A percentile compares a stretch with the other conserved stretches of the same genome.
Conservation (phyloP, 2,797 vertebrate species). For the Rousettus madagascariensis region DNA sequence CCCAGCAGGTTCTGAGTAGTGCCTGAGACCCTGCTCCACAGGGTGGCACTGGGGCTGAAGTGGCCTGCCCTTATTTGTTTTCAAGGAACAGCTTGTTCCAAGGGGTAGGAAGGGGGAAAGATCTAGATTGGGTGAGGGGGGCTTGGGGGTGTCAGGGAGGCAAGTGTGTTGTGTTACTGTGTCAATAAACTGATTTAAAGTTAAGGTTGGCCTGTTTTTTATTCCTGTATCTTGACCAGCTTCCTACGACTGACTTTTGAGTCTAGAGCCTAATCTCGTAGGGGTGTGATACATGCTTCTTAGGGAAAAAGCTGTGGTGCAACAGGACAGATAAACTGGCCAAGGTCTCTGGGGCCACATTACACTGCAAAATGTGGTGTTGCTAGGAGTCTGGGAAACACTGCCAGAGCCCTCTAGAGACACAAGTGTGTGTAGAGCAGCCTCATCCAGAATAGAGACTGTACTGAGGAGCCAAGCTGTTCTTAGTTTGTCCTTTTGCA, state of each 20-base stretch:
- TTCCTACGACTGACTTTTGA: neutral
- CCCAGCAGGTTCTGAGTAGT: neutral
- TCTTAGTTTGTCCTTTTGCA: neutral
- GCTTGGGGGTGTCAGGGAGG: constrained; percentile 61
- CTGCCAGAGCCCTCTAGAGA: neutral
- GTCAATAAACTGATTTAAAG: constrained; percentile 81
- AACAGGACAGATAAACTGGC: neutral
- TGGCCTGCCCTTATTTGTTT: constrained; percentile 49
- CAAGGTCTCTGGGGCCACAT: constrained; percentile 22
- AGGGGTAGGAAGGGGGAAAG: neutral
- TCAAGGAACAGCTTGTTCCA: constrained; percentile 58
- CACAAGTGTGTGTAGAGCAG: neutral
- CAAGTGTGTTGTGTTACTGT: constrained; percentile 79
- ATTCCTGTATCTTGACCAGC: constrained; percentile 36
- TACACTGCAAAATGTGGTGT: neutral
- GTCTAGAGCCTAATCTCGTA: neutral
- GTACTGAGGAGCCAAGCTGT: neutral
- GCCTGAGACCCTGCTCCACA: neutral
- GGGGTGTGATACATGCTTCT: neutral
- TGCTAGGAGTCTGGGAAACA: constrained; percentile 35
- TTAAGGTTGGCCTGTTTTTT: constrained; percentile 60
- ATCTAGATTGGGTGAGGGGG: constrained; percentile 45
- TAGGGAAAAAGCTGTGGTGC: neutral
- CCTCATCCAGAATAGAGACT: neutral
- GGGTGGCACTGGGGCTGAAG: neutral